Evolutionary conservation across 2,113 vertebrate genomes (phyloP).

Genomic region (Aptenodytes forsteri): DNA sequence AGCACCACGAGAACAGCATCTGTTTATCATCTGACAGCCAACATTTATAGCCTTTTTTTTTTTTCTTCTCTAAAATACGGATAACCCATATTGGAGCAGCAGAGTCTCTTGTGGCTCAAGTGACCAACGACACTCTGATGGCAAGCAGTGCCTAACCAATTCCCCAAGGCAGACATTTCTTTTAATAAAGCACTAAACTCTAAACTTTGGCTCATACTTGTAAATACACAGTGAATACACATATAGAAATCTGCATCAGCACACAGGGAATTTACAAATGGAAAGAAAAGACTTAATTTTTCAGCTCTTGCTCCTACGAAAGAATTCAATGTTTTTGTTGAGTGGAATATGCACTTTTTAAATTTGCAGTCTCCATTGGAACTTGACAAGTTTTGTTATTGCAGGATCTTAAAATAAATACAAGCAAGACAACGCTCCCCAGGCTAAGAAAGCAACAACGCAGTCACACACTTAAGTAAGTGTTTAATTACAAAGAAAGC

Average conservation of each 20-base stretch:
- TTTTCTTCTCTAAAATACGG: neutral
- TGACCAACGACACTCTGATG: accelerated
- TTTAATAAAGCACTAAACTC: neutral
- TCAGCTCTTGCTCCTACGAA: neutral
- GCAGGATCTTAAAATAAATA: neutral
- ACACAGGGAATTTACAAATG: neutral
- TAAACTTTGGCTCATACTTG: neutral
- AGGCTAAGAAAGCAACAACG: neutral
- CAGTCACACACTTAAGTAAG: neutral
- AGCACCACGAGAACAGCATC: neutral
- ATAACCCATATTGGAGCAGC: neutral
- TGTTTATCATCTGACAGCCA: neutral
- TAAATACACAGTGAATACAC: neutral
- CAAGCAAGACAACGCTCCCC: neutral
- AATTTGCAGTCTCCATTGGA: neutral
- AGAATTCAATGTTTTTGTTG: neutral
- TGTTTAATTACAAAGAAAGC: neutral
- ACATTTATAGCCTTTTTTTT: neutral
- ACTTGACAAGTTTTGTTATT: neutral
- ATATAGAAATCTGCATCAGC: neutral
- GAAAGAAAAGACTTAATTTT: neutral
- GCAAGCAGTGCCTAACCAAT: neutral
- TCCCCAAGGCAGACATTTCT: neutral
- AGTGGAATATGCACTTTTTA: neutral
- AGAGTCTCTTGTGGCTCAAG: neutral